Evolutionary conservation across 2,888 invertebrate genomes (phyloP).

Genomic region (Neoitamus cyanurus): DNA sequence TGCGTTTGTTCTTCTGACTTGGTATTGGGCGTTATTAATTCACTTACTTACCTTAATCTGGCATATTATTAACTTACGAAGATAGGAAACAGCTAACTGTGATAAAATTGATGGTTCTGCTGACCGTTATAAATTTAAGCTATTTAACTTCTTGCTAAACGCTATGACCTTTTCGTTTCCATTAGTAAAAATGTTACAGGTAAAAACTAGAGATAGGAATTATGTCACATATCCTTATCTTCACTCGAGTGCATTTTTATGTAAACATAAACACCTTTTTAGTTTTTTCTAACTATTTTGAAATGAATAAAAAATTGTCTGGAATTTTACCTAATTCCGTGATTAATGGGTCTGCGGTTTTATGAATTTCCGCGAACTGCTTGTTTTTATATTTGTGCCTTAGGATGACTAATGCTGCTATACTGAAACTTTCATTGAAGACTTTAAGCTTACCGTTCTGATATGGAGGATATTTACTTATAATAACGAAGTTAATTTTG

Average conservation of each 20-base stretch:
- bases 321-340: slow-evolving; percentile 32
- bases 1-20: too few relatives aligned
- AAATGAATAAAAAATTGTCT: background rate
- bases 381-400: background rate
- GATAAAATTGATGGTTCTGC: too few relatives aligned
- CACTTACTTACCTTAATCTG: too few relatives aligned
- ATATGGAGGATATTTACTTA: too few relatives aligned
- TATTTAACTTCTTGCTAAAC: too few relatives aligned
- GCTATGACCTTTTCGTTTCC: background rate
- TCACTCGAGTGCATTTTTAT: background rate
- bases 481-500: too few relatives aligned
- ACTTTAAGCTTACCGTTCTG: too few relatives aligned
- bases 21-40: too few relatives aligned
- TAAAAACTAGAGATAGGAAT: background rate
- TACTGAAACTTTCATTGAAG: background rate
- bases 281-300: background rate
- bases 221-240: background rate
- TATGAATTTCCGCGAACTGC: background rate
- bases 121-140: background rate
- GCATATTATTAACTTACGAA: too few relatives aligned
- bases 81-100: too few relatives aligned
- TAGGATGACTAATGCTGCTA: background rate
- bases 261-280: background rate
- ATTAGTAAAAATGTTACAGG: background rate
- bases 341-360: slow-evolving; percentile 36